Base-by-base conservation (phyloP, 2,888 invertebrate species). In the Hirudinaria manillensis region DNA sequence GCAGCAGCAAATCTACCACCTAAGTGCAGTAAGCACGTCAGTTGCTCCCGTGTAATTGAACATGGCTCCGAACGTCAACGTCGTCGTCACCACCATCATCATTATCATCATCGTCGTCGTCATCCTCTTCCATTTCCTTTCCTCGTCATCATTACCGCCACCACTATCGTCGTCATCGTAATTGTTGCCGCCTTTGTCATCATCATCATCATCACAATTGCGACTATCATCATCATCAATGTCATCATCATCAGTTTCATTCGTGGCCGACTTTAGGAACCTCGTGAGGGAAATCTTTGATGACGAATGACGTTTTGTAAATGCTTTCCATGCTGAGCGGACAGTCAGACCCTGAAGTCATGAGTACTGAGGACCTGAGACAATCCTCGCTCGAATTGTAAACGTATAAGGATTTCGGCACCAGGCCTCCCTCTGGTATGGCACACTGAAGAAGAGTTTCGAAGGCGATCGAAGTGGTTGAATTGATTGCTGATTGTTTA, bases 401-500 rank as follows among this genome's bases (percentile, higher is more conserved):
- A 75, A 74, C 77, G 77, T 84, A 84, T 53, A 83, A 80, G 53
- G 89, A 89, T 87, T 96, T 95, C 34, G 95, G 94, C 71, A 95
- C 92, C 80, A 93, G 87, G 4, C 93, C 93, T 13, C 94, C 94
- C 83, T 93, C 93, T 82, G 90, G 90, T 70, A 93, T 90, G 85
- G 90, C 89, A 70, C 91, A 91, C 93, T 93, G 84, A 38, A 77
- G 51, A 7, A 6, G 56, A 34, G 74, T 4, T 24, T 7, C 2
- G 61, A 61, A 61, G 24, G 61, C 3, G 6, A 19, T 2, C 10
- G 29, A 61, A 21, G 6, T 45, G 45, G 10, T 45, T 45, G 45
- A 3, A 45, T 45, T 45, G 16, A 45, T 1, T 6, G 45, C 45
- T 45, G 45, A 45, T n/a, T n/a, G n/a, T n/a, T n/a, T n/a, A 10